These are phyloP conservation scores for Cuculus canorus DNA, from an alignment of 2,797 vertebrate genomes.

Conservation along the genomic window DNA sequence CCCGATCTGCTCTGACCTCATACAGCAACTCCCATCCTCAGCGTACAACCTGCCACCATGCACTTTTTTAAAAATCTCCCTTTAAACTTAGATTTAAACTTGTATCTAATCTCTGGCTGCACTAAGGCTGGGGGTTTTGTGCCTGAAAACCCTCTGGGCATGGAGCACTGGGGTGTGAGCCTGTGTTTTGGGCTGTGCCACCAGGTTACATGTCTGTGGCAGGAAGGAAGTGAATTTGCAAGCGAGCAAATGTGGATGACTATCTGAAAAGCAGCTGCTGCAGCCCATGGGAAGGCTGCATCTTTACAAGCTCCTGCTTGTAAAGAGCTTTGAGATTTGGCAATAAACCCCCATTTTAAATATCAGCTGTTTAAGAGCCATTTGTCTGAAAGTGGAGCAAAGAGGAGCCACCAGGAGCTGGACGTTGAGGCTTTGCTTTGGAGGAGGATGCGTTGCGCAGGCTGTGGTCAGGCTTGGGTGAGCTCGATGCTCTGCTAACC, in stretches of 20 bases:
- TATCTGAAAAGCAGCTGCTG: slow-evolving; percentile 41
- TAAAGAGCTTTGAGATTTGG: slow-evolving; percentile 69
- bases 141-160: background rate
- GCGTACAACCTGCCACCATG: background rate
- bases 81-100: slow-evolving; percentile 11
- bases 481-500: background rate
- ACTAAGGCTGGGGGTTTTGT: background rate
- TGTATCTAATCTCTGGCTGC: slow-evolving; percentile 9
- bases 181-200: slow-evolving; percentile 36
- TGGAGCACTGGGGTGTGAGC: background rate
- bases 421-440: background rate
- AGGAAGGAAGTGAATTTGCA: slow-evolving; percentile 65
- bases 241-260: slow-evolving; percentile 19
- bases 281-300: background rate
- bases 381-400: slow-evolving; percentile 23
- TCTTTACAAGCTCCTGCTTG: slow-evolving; percentile 65
- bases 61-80: background rate
- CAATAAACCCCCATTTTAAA: slow-evolving; percentile 74
- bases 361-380: slow-evolving; percentile 22
- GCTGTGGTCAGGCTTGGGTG: background rate
- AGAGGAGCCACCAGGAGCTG: background rate
- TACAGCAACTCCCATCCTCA: background rate
- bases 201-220: slow-evolving; percentile 24
- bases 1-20: background rate
- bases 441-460: background rate